These are phyloP conservation scores for Trogon melanurus DNA, from an alignment of 2,113 vertebrate genomes.

Conservation along the genomic window DNA sequence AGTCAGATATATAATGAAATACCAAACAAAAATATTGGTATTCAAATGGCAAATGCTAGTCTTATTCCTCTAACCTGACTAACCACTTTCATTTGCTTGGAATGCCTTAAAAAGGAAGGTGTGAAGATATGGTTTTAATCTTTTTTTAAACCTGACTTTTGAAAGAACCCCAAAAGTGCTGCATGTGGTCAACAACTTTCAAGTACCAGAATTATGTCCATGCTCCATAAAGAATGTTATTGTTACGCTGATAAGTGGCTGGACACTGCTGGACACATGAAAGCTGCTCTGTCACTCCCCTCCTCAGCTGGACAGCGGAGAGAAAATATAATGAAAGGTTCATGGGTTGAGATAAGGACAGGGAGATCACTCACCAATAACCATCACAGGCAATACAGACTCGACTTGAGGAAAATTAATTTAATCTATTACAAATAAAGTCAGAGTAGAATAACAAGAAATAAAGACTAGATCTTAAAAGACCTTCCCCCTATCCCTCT, in stretches of 20 bases:
- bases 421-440: neutral
- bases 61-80: neutral
- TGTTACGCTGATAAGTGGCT: neutral
- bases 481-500: neutral
- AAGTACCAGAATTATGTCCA: neutral
- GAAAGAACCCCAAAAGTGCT: neutral
- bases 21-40: neutral
- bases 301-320: neutral
- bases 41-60: neutral
- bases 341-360: neutral
- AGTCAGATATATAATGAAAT: neutral
- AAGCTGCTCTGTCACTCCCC: neutral
- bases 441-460: neutral
- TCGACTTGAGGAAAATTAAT: neutral
- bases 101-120: neutral
- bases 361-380: neutral
- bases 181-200: neutral
- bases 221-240: neutral
- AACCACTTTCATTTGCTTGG: neutral
- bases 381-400: neutral
- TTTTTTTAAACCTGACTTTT: neutral
- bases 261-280: neutral
- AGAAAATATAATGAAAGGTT: neutral
- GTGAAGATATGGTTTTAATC: fast-evolving
- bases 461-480: neutral